Percentiles rank a stretch among this genome's conserved stretches.
phyloP scores from a whole-genome alignment of 2,113 vertebrate species.

The Suncus etruscus region DNA sequence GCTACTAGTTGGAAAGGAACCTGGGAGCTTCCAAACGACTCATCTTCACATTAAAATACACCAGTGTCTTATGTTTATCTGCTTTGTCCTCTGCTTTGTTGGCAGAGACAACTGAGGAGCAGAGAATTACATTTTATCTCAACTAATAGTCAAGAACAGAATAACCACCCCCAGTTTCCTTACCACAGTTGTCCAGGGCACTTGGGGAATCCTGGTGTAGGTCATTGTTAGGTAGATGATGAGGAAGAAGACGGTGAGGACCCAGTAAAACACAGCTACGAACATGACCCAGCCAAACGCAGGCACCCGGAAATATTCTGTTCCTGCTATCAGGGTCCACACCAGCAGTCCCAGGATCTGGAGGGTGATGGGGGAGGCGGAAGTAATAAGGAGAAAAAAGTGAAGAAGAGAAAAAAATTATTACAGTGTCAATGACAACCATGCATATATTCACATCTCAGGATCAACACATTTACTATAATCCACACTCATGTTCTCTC shows the following conservation, averaged over 20 bases:
- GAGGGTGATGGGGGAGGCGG: neutral
- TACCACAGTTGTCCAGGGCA: constrained; percentile 95
- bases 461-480: neutral
- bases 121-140: neutral
- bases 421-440: neutral
- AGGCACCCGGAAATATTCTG: constrained; percentile 92
- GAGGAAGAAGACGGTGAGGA: constrained; percentile 93
- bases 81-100: neutral
- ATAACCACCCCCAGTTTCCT: constrained; percentile 58
- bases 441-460: neutral
- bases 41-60: neutral
- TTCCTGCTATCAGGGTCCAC: constrained; percentile 95
- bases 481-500: no score
- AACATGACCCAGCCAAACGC: constrained; percentile 96
- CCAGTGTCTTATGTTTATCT: no score
- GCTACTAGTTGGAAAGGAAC: neutral
- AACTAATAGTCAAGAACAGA: neutral
- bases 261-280: constrained; percentile 94
- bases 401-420: neutral
- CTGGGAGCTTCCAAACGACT: neutral
- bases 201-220: constrained; percentile 91
- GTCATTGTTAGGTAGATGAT: constrained; percentile 93
- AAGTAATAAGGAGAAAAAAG: neutral
- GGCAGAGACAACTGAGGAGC: neutral
- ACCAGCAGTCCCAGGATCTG: constrained; percentile 94